Evolutionary conservation across 2,113 vertebrate species (phyloP), one percentile per base, ranked within the genome.

Genomic region (Odontesthes bonariensis): DNA sequence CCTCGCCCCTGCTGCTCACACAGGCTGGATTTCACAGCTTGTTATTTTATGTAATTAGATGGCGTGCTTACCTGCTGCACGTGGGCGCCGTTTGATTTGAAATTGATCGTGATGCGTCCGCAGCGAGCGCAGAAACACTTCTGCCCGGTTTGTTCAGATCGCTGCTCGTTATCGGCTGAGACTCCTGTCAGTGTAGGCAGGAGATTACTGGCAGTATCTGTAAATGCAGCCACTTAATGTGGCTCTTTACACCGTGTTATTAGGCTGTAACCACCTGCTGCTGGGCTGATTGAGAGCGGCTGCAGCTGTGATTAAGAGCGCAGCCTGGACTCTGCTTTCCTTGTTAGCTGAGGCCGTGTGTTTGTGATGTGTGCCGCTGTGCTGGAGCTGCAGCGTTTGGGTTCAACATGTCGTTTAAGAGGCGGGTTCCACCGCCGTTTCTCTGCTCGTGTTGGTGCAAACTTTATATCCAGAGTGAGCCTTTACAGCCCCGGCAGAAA

Each of bases 101-200:
- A 79, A 86, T 84, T 68, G 88, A 86, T 72, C 9, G 6, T 1
- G 32, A 74, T 47, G 54, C 5, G 32, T 74, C 73, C 49, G n/a
- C 0, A 14, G 12, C 11, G 11, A 60, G 1, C 22, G 27, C 33
- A 13, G 10, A 32, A 61, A 3, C 35, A 17, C 59, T 23, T 19
- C 3, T 8, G 14, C 20, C 47, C 17, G 16, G 20, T 40, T 49
- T 8, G 0, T 20, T 23, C 32, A 23, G 17, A 51, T 40, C 33
- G 1, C 44, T 31, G 60, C 1, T 23, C 13, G 54, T 10, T n/a
- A 69, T 61, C 14, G 27, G 58, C 47, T 61, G 31, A 46, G 38
- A 14, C 22, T 33, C 31, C 10, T 6, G 40, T 68, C 27, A 38
- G 17, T 56, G 53, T 59, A 35, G 14, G 68, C 76, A 52, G 2